Percentiles rank a stretch among this genome's conserved stretches.
Conservation (phyloP, 2,888 invertebrate species). For the Rhingia campestris region DNA sequence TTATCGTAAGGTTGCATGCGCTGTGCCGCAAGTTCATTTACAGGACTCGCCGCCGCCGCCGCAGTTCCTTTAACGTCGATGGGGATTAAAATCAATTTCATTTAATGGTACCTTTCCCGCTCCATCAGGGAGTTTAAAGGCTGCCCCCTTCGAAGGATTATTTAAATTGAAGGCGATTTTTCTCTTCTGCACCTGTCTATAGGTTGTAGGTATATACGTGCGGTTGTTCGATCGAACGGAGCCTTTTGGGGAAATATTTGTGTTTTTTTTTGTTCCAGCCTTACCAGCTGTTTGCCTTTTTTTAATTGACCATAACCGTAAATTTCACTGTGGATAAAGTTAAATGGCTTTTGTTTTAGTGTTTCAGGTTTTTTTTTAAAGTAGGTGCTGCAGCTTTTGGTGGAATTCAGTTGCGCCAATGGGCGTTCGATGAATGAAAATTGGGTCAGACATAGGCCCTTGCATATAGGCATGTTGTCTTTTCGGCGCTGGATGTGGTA, state of each 20-base stretch:
- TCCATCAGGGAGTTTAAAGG: neutral
- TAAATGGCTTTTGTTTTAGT: constrained; percentile 69
- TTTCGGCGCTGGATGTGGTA: constrained; percentile 2
- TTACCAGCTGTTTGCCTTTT: constrained; percentile 6
- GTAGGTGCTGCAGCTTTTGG: neutral
- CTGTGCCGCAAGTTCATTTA: constrained; percentile 24
- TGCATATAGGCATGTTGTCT: neutral
- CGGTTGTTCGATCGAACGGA: neutral
- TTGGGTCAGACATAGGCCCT: constrained; percentile 31
- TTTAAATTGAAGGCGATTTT: constrained; percentile 67
- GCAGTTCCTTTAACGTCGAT: constrained; percentile 45
- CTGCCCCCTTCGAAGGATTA: constrained; percentile 46
- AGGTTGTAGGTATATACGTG: neutral
- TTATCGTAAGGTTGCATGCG: constrained; percentile 67
- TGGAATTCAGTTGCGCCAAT: neutral
- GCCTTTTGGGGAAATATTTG: constrained; percentile 28
- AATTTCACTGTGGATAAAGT: constrained; percentile 70
- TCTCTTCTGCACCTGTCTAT: constrained; percentile 40
- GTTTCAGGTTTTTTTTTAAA: constrained; percentile 22
- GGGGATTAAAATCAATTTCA: constrained; percentile 69
- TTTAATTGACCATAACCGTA: constrained; percentile 74
- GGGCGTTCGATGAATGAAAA: constrained; percentile 24
- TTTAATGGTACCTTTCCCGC: constrained; percentile 55
- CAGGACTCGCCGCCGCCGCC: constrained; percentile 7
- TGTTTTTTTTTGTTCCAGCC: constrained; percentile 8